Base-by-base conservation (phyloP, 2,888 invertebrate species). In the Ceraclea dissimilis region DNA sequence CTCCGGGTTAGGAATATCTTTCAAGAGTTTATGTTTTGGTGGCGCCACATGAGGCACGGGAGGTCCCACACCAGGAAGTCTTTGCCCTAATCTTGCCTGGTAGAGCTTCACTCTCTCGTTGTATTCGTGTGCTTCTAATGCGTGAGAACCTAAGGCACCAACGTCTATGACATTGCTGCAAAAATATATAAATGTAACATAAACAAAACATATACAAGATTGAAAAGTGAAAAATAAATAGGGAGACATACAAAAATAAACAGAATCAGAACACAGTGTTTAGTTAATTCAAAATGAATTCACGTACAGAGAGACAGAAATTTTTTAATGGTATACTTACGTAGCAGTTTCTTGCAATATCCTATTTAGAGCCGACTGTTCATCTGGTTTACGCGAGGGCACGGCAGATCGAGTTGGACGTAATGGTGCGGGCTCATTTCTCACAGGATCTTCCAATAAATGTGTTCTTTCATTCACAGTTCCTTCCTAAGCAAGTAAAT, bases 121-220 rank as follows among this genome's bases (percentile, higher is more conserved):
- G 71, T 90, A 93, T 70, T 93, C 94, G 67, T 90, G 88, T 64
- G 91, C 90, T 66, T 94, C 93, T 57, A 94, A 76, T 65, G 88
- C 87, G 70, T 92, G 92, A 10, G 90, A 86, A 61, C 93, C 93
- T 63, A 93, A 79, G 2, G 93, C 91, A 51, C 91, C 89, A n/a
- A 94, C 93, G 76, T 94, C 94, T 66, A 94, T 94, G 58, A 94
- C 92, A 74, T 93, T 92, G 58, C 93, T 93, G 72, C 8, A 75
- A 73, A 61, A 49, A 33, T n/a, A n/a, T n/a, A n/a, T n/a, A n/a
- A n/a, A n/a, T n/a, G n/a, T n/a, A n/a, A n/a, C n/a, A n/a, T n/a
- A n/a, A 62, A 52, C 52, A 56, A 50, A 44, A n/a, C n/a, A 52
- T 53, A 57, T 49, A 22, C 1, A 51, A 51, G 10, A 8, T 55